Conservation (phyloP, 2,113 vertebrate species). For the Cyanistes caeruleus region DNA sequence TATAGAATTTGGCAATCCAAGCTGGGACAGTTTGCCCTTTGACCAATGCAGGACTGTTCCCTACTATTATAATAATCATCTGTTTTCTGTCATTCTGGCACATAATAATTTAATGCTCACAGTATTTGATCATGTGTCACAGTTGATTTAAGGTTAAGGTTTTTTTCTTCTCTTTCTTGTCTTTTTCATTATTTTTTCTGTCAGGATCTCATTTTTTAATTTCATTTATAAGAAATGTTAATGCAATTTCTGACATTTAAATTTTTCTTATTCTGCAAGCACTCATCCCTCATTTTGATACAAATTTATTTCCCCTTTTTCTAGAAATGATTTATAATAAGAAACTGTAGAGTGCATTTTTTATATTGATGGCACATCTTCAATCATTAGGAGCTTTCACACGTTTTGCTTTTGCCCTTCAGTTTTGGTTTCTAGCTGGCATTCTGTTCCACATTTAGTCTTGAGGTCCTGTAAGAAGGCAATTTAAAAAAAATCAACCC, state of each 20-base stretch:
- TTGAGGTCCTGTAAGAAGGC: neutral
- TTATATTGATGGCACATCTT: neutral
- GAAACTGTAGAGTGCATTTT: neutral
- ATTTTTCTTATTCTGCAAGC: neutral
- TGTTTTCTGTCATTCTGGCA: neutral
- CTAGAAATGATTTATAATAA: neutral
- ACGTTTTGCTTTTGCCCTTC: neutral
- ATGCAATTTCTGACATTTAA: neutral
- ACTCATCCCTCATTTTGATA: neutral
- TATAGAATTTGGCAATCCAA: neutral
- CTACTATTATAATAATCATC: neutral
- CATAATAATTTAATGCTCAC: neutral
- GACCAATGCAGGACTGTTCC: neutral
- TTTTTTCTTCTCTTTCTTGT: neutral
- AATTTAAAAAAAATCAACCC: neutral
- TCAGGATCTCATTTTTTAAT: neutral
- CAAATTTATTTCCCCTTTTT: neutral
- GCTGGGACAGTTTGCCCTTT: neutral
- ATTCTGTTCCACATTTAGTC: neutral
- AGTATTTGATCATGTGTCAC: neutral
- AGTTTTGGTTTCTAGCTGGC: neutral
- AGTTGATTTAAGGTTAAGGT: neutral
- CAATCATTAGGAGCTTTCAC: neutral
- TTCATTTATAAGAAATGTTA: neutral
- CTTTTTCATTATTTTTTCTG: neutral